Evolutionary conservation across 2,797 vertebrate species (phyloP).

Genomic region (Aplochiton taeniatus): DNA sequence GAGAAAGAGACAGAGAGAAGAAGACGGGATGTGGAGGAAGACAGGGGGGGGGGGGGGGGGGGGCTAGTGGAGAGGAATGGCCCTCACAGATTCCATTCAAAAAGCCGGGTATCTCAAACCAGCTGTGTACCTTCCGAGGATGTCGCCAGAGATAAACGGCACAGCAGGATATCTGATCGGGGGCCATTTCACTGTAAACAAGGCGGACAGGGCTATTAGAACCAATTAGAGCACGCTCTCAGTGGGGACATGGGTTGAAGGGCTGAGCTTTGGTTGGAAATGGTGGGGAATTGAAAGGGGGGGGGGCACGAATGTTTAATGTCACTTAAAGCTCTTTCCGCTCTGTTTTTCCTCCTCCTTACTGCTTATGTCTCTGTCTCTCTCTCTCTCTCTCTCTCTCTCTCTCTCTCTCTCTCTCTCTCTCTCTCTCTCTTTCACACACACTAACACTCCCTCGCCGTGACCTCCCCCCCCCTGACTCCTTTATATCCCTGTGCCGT

Average conservation of each 20-base stretch:
- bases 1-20: slow-evolving; percentile 17
- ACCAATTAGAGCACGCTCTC: slow-evolving; percentile 54
- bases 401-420: slow-evolving; percentile 44
- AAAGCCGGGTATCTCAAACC: slow-evolving; percentile 53
- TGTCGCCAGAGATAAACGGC: slow-evolving; percentile 77
- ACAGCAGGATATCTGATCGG: slow-evolving; percentile 77
- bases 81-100: slow-evolving; percentile 63
- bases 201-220: slow-evolving; percentile 68
- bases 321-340: slow-evolving; percentile 57
- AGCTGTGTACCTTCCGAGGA: slow-evolving; percentile 77
- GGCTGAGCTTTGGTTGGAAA: slow-evolving; percentile 14
- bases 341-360: slow-evolving; percentile 38
- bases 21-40: too few species aligned
- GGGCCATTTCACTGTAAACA: slow-evolving; percentile 78
- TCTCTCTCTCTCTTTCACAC: slow-evolving; percentile 43
- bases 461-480: slow-evolving; percentile 33
- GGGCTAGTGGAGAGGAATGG: slow-evolving; percentile 41
- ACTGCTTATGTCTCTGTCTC: slow-evolving; percentile 13
- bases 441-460: slow-evolving; percentile 27
- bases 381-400: slow-evolving; percentile 33
- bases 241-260: slow-evolving; percentile 39
- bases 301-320: slow-evolving; percentile 24
- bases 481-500: slow-evolving; percentile 35
- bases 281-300: slow-evolving; percentile 19
- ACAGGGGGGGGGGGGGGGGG: slow-evolving; percentile 25